These are phyloP conservation scores for Pterostichus madidus DNA, from an alignment of 2,888 invertebrate genomes.

Conservation along the genomic window DNA sequence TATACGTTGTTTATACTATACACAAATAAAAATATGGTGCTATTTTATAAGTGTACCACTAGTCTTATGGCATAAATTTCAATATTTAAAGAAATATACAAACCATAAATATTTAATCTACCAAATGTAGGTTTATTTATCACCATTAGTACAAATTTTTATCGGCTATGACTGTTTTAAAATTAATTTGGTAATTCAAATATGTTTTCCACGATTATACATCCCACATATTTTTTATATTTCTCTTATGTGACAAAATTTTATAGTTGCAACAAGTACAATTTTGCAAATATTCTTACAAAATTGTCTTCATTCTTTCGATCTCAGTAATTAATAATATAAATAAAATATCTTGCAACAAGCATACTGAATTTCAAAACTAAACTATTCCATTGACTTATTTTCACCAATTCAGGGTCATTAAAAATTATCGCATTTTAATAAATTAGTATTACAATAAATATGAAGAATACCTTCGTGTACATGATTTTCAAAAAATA, in stretches of 20 bases:
- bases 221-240: too few species aligned
- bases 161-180: too few species aligned
- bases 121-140: too few species aligned
- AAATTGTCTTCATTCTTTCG: too few species aligned
- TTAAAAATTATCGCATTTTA: constrained; percentile 14
- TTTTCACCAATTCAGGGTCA: constrained; percentile 15
- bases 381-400: neutral
- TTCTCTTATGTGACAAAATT: too few species aligned
- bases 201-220: too few species aligned
- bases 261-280: too few species aligned
- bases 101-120: neutral
- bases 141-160: too few species aligned
- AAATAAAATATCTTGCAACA: neutral
- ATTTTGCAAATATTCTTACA: too few species aligned
- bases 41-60: constrained; percentile 11
- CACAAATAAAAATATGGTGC: constrained; percentile 17
- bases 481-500: constrained; percentile 21
- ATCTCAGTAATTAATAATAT: neutral
- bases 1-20: constrained; percentile 17
- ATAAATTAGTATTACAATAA: constrained; percentile 2
- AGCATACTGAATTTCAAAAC: neutral
- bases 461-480: constrained; percentile 20
- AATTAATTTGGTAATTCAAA: too few species aligned
- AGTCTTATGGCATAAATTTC: neutral
- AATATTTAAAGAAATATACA: constrained; percentile 8